Conservation (phyloP, 1,140 invertebrate species). For the Archivesica marissinica region DNA sequence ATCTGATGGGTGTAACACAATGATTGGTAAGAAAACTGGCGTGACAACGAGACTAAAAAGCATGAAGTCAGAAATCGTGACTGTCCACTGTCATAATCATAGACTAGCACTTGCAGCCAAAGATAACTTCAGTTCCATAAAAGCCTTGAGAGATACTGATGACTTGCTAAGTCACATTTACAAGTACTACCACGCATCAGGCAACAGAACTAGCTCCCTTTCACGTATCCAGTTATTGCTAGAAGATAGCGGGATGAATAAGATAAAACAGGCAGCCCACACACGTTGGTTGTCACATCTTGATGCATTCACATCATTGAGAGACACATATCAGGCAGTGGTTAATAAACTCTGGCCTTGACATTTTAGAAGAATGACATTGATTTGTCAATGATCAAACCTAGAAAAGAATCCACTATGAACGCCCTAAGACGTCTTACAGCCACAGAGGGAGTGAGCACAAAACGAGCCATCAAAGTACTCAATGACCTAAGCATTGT, state of each 20-base stretch:
- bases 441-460: too few relatives aligned
- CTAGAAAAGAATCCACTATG: too few relatives aligned
- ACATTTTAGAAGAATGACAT: too few relatives aligned
- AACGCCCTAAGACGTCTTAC: too few relatives aligned
- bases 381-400: too few relatives aligned
- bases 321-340: conserved; percentile 27
- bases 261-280: background rate
- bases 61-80: conserved; percentile 5
- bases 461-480: too few relatives aligned
- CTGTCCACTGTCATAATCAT: conserved; percentile 19
- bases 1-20: conserved; percentile 2
- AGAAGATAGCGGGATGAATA: background rate
- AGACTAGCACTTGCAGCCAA: conserved; percentile 9
- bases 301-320: conserved; percentile 16
- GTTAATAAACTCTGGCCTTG: too few relatives aligned
- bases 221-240: background rate
- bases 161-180: background rate
- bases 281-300: conserved; percentile 22
- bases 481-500: too few relatives aligned
- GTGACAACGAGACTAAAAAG: conserved; percentile 12
- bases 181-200: conserved; percentile 22
- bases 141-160: background rate
- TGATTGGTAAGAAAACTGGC: conserved; percentile 30
- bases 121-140: conserved; percentile 35
- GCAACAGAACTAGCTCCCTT: conserved; percentile 17